These are phyloP conservation scores for Drosophila ezoana DNA, from an alignment of 2,888 invertebrate genomes.

Conservation along the genomic window DNA sequence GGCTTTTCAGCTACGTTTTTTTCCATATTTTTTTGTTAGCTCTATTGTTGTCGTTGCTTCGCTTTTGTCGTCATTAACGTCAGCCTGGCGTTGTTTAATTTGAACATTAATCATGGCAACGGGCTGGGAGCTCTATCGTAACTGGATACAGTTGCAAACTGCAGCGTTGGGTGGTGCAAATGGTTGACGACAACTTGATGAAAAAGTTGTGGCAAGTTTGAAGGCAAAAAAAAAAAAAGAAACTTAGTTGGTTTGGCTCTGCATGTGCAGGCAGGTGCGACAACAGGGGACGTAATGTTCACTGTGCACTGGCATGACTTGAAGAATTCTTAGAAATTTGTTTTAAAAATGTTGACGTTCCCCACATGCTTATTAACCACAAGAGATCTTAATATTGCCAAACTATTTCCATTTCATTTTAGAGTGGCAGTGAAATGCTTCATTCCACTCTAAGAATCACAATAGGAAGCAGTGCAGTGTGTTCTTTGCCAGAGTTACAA, in stretches of 20 bases:
- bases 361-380: conserved; percentile 7
- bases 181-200: conserved; percentile 53
- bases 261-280: conserved; percentile 1
- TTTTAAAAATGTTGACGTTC: background rate
- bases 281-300: conserved; percentile 1
- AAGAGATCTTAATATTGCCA: conserved; percentile 15
- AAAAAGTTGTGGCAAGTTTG: conserved; percentile 51
- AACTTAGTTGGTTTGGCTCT: background rate
- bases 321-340: conserved; percentile 8
- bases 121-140: conserved; percentile 29
- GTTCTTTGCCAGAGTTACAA: background rate
- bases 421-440: background rate
- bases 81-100: conserved; percentile 75
- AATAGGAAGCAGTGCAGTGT: background rate
- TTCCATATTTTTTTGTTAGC: conserved; percentile 10
- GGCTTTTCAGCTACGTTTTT: conserved; percentile 21
- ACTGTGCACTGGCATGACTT: conserved; percentile 10
- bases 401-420: conserved; percentile 1
- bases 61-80: conserved; percentile 74
- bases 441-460: background rate
- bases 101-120: conserved; percentile 73
- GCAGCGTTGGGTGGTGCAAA: conserved; percentile 16
- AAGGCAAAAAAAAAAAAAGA: background rate
- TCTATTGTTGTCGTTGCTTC: conserved; percentile 52
- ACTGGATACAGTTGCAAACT: conserved; percentile 44